Percentiles rank a stretch among this genome's conserved stretches.
phyloP scores from a whole-genome alignment of 37 sponge, comb jelly and placozoan genomes.

The Eunapius fragilis region DNA sequence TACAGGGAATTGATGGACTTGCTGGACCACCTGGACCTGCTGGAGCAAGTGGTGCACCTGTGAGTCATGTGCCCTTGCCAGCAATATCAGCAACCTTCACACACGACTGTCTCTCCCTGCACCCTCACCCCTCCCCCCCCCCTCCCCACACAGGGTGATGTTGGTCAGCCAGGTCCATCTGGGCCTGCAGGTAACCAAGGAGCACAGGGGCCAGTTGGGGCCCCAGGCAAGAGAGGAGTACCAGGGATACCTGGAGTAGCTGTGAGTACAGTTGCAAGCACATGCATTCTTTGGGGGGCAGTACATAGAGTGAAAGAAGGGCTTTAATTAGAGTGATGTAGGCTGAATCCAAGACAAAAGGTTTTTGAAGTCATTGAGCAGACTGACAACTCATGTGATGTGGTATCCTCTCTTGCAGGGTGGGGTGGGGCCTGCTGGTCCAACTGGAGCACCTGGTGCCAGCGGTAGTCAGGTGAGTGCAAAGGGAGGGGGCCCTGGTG shows the following conservation, averaged over 20 bases:
- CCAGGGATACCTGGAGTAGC: slow-evolving; percentile 27
- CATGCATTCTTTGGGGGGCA: no score
- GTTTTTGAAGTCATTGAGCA: no score
- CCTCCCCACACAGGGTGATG: slow-evolving; percentile 19
- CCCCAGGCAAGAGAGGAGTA: slow-evolving; percentile 45
- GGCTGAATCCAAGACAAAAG: no score
- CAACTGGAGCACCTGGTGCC: slow-evolving; percentile 49
- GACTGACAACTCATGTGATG: no score
- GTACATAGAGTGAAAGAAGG: no score
- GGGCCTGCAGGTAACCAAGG: slow-evolving; percentile 57
- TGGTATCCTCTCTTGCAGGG: neutral
- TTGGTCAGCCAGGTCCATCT: slow-evolving; percentile 38
- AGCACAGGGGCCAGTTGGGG: slow-evolving; percentile 50
- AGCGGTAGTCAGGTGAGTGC: slow-evolving; percentile 29
- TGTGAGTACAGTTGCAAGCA: neutral
- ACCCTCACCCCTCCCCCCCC: neutral
- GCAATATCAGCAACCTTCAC: no score
- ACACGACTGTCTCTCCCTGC: neutral
- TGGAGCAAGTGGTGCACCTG: slow-evolving; percentile 50
- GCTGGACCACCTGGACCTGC: slow-evolving; percentile 48
- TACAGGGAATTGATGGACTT: neutral
- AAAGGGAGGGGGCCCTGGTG: no score
- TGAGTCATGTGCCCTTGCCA: slow-evolving; percentile 41
- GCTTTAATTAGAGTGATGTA: neutral
- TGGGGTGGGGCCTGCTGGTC: slow-evolving; percentile 9